Evolutionary conservation across 2,888 invertebrate genomes (phyloP).

Genomic region (Amphipoea oculea): DNA sequence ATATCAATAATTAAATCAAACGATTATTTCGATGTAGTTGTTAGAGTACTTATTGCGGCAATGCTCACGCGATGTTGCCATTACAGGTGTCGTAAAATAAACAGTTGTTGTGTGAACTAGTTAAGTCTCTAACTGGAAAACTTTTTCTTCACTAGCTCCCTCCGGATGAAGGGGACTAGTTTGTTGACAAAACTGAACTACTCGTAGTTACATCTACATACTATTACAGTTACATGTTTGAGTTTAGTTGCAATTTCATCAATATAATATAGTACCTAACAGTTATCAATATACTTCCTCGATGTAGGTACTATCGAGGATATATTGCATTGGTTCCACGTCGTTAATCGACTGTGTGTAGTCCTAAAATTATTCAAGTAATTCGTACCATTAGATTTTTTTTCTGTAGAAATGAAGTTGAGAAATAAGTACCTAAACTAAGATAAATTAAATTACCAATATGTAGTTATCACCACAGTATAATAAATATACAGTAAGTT

Average conservation of each 20-base stretch:
- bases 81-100: conserved; percentile 61
- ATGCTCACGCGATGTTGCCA: conserved; percentile 57
- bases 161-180: conserved; percentile 10
- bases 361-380: neutral
- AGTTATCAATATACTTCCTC: neutral
- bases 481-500: too few species aligned
- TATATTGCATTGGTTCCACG: neutral
- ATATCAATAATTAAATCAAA: conserved; percentile 25
- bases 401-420: neutral
- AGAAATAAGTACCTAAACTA: neutral
- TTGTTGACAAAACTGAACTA: conserved; percentile 23
- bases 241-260: neutral
- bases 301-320: neutral
- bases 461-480: too few species aligned
- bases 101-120: conserved; percentile 39
- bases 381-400: neutral
- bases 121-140: conserved; percentile 41
- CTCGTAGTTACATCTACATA: too few species aligned
- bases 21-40: conserved; percentile 14
- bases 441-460: too few species aligned
- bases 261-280: neutral
- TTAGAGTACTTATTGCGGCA: conserved; percentile 1
- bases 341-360: neutral
- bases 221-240: neutral
- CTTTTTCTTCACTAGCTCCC: conserved; percentile 35